Conservation (phyloP, 2,888 invertebrate species). For the Tenodera sinensis region DNA sequence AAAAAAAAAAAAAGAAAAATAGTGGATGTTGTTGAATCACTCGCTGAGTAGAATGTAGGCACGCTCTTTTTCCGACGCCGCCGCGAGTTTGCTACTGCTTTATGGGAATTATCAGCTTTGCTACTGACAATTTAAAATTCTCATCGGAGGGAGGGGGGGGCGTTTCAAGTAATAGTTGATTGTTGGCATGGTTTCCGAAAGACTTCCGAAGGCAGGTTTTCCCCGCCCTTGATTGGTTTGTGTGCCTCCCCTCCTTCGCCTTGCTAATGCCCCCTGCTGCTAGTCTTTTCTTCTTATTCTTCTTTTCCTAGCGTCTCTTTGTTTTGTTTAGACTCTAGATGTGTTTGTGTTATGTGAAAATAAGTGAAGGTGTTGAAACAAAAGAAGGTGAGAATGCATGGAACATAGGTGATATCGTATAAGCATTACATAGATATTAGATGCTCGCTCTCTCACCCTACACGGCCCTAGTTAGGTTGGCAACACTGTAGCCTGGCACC, state of each 20-base stretch:
- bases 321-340: neutral
- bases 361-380: neutral
- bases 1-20: no score
- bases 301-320: conserved; percentile 11
- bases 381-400: neutral
- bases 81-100: no score
- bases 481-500: neutral
- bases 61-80: no score
- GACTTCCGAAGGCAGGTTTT: neutral
- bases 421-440: neutral
- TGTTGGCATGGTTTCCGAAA: neutral
- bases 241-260: neutral
- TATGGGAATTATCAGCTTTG: no score
- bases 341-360: neutral
- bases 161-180: no score
- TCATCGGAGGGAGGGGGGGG: no score
- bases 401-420: neutral
- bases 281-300: neutral
- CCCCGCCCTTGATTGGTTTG: neutral
- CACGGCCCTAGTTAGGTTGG: neutral
- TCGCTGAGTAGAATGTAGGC: no score
- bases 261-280: neutral
- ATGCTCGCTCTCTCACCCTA: no score
- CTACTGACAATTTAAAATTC: no score
- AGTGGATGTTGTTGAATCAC: no score